phyloP scores from a whole-genome alignment of 2,113 vertebrate species.

The Campylorhamphus procurvoides region DNA sequence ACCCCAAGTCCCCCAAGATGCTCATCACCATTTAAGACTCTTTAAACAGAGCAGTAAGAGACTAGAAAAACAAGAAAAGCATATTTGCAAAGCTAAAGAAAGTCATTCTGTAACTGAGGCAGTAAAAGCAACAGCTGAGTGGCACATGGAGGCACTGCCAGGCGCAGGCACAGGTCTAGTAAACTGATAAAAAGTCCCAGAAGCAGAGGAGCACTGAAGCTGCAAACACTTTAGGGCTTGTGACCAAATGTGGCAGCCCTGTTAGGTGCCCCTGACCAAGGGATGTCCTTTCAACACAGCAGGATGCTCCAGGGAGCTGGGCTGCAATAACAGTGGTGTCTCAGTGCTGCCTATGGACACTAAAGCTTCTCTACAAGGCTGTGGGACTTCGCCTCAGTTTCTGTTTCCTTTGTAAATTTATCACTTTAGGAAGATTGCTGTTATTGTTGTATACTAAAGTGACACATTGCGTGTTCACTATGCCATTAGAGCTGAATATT shows the following conservation, averaged over 20 bases:
- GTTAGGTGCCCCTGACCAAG: background rate
- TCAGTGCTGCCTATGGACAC: background rate
- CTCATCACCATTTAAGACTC: background rate
- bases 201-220: background rate
- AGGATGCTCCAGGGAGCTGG: background rate
- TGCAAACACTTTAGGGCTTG: background rate
- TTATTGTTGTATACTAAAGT: background rate
- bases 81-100: background rate
- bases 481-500: background rate
- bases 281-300: background rate
- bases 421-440: background rate
- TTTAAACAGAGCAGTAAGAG: background rate
- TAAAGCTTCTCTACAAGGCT: background rate
- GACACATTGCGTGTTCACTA: background rate
- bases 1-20: fast-evolving
- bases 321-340: fast-evolving
- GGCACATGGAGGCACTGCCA: background rate
- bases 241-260: background rate
- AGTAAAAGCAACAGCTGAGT: background rate
- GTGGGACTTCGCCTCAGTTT: background rate
- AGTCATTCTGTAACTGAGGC: fast-evolving
- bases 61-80: background rate
- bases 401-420: background rate
- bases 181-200: background rate
- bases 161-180: background rate